Percentiles rank a stretch among this genome's conserved stretches.
These are phyloP conservation scores for Palythoa grandis DNA, from an alignment of 92 coral and sea anemone species.

Conservation along the genomic window DNA sequence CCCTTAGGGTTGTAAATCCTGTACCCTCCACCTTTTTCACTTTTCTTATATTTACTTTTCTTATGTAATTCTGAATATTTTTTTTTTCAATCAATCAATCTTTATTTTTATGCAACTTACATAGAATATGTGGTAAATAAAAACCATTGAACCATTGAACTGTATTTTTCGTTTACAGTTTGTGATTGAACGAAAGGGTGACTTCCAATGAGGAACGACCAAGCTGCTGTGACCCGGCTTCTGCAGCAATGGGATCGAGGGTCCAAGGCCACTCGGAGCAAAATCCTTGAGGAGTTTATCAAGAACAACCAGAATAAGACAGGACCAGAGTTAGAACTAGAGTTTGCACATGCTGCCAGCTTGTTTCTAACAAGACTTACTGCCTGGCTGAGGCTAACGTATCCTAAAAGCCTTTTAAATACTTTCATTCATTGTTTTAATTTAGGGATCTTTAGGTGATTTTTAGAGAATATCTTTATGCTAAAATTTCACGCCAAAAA, in stretches of 20 bases:
- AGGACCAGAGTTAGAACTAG: conserved; percentile 92
- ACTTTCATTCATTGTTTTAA: no score
- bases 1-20: no score
- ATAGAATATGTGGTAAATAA: no score
- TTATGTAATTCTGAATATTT: not conserved
- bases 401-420: conserved; percentile 42
- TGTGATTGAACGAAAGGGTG: not conserved
- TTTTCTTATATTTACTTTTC: no score
- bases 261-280: conserved; percentile 81
- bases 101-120: no score
- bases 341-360: conserved; percentile 98
- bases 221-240: conserved; percentile 83
- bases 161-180: not conserved
- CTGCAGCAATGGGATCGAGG: conserved; percentile 97
- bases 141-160: no score
- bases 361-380: conserved; percentile 94
- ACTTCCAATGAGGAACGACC: conserved; percentile 75
- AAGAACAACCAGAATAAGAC: conserved; percentile 81
- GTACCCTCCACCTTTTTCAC: no score
- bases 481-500: no score
- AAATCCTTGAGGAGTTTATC: conserved; percentile 89
- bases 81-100: no score
- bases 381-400: conserved; percentile 97
- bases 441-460: no score
- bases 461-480: no score